Percentiles rank a stretch among this genome's conserved stretches.
Evolutionary conservation across 2,113 vertebrate genomes (phyloP).

Genomic region (Anguilla rostrata): DNA sequence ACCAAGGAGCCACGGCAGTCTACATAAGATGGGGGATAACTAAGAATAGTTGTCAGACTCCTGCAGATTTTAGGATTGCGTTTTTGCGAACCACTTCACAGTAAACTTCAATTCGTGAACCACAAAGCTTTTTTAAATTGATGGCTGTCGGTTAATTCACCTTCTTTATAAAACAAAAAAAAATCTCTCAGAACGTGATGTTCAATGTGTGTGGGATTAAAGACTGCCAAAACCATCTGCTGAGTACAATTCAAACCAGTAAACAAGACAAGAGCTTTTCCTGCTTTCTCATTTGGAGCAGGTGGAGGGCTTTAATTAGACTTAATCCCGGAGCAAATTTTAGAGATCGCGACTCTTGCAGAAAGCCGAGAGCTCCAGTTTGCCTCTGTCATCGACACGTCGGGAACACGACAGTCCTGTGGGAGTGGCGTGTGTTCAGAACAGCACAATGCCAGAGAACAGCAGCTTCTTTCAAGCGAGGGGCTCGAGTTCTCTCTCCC

Average conservation of each 20-base stretch:
- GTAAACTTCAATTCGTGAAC: not conserved
- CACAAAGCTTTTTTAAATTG: not conserved
- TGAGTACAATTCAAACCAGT: slow-evolving; percentile 24
- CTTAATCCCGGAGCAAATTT: slow-evolving; percentile 38
- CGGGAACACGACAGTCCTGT: not conserved
- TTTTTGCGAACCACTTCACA: not conserved
- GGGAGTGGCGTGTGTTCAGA: not conserved
- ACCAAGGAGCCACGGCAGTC: not conserved
- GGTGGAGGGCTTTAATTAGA: slow-evolving; percentile 33
- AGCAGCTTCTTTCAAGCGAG: not conserved
- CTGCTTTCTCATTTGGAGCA: slow-evolving; percentile 29
- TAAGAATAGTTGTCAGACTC: not conserved
- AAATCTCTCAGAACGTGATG: slow-evolving; percentile 16
- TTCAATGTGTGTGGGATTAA: slow-evolving; percentile 31
- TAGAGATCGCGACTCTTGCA: slow-evolving; percentile 7
- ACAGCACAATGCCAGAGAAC: not conserved
- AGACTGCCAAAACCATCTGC: slow-evolving; percentile 41
- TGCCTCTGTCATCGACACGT: not conserved
- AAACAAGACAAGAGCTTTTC: slow-evolving; percentile 33
- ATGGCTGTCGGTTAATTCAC: not conserved
- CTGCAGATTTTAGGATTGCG: not conserved
- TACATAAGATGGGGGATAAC: not conserved
- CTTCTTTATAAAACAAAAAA: slow-evolving; percentile 11
- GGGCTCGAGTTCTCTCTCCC: not conserved
- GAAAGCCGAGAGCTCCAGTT: not conserved